Evolutionary conservation across 2,888 invertebrate species (phyloP).

Genomic region (Drosophila kuntzei): DNA sequence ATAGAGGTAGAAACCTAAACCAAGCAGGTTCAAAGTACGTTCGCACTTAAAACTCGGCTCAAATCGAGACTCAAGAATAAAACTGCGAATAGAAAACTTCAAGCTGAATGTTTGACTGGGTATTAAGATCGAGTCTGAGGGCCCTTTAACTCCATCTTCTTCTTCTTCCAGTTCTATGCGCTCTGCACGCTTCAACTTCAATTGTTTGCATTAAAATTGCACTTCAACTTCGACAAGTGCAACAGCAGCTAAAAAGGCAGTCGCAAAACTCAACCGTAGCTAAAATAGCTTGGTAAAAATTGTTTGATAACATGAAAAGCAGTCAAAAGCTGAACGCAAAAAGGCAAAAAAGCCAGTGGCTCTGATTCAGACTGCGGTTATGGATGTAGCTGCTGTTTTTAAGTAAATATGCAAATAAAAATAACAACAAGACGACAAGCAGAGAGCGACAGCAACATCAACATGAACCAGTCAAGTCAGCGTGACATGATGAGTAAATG

Average conservation of each 20-base stretch:
- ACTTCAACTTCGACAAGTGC: slow-evolving; percentile 76
- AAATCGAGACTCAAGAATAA: slow-evolving; percentile 12
- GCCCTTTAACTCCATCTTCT: slow-evolving; percentile 16
- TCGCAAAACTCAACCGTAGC: slow-evolving; percentile 58
- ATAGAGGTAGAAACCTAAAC: slow-evolving; percentile 22
- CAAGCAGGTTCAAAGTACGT: slow-evolving; percentile 39
- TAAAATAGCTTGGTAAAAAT: slow-evolving; percentile 70
- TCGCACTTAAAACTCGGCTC: slow-evolving; percentile 27
- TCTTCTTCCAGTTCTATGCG: slow-evolving; percentile 55
- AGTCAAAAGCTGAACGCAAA: slow-evolving; percentile 50
- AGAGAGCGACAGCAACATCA: slow-evolving; percentile 31
- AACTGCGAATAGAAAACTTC: slow-evolving; percentile 22
- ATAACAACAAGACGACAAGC: slow-evolving; percentile 54
- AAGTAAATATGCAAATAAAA: slow-evolving; percentile 76
- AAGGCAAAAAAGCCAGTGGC: slow-evolving; percentile 7
- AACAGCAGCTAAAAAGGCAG: slow-evolving; percentile 52
- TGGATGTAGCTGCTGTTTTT: slow-evolving; percentile 34
- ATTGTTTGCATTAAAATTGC: slow-evolving; percentile 80
- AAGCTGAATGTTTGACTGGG: slow-evolving; percentile 21
- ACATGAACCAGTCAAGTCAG: slow-evolving; percentile 46
- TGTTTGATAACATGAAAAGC: slow-evolving; percentile 71
- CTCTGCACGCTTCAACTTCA: slow-evolving; percentile 76
- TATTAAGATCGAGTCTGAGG: slow-evolving; percentile 40
- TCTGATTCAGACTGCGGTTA: slow-evolving; percentile 18
- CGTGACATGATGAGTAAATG: slow-evolving; percentile 74